These are phyloP conservation scores for Champsocephalus gunnari DNA, from an alignment of 2,797 vertebrate species.

Conservation along the genomic window DNA sequence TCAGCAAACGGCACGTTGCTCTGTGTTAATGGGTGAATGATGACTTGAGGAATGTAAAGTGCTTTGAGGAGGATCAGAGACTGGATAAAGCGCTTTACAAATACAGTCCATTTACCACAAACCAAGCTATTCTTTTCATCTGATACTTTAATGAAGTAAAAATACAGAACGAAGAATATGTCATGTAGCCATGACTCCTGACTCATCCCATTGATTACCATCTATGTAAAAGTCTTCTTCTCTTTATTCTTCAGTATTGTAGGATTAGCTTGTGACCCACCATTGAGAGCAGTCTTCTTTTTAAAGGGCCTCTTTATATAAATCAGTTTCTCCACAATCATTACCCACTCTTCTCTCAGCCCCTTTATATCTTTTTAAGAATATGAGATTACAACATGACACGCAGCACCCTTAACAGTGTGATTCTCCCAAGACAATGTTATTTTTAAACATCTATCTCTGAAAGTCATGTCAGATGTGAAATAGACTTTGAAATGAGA, in stretches of 20 bases:
- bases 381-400: conserved; percentile 46
- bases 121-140: too few species aligned
- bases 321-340: not conserved
- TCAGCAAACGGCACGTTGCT: too few species aligned
- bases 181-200: not conserved
- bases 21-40: too few species aligned
- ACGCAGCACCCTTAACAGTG: conserved; percentile 9
- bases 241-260: not conserved
- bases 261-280: conserved; percentile 17
- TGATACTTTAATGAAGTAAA: too few species aligned
- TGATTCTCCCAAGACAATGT: conserved; percentile 40
- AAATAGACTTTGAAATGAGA: conserved; percentile 33
- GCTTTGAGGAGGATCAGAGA: too few species aligned
- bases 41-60: too few species aligned
- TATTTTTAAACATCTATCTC: conserved; percentile 38
- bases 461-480: conserved; percentile 37
- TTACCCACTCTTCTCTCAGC: too few species aligned
- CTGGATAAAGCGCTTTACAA: too few species aligned
- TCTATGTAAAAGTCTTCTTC: not conserved
- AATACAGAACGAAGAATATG: too few species aligned
- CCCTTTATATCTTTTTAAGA: conserved; percentile 37
- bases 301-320: conserved; percentile 18
- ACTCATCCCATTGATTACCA: not conserved
- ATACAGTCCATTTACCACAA: too few species aligned
- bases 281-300: not conserved